Percentiles rank a stretch among this genome's conserved stretches.
These are phyloP conservation scores for Megamerina dolium DNA, from an alignment of 2,888 invertebrate species.

Conservation along the genomic window DNA sequence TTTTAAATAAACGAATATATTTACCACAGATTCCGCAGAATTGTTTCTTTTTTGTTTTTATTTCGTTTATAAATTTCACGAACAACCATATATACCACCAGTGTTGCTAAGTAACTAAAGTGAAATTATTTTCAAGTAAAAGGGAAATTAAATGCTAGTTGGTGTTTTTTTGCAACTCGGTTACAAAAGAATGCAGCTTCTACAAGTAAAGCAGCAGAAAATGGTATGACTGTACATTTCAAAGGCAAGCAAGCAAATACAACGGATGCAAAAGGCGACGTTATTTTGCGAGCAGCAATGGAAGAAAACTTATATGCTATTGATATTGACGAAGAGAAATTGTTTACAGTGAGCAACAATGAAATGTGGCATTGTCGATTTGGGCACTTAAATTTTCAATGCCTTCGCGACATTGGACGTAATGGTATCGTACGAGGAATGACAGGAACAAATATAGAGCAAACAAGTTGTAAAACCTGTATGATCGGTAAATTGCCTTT, in stretches of 20 bases:
- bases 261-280: conserved; percentile 6
- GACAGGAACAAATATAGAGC: not conserved
- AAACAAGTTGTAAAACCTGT: conserved; percentile 11
- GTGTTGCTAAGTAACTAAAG: no score
- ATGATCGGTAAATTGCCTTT: conserved; percentile 18
- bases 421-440: conserved; percentile 11
- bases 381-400: no score
- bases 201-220: conserved; percentile 17
- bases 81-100: no score
- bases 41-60: no score
- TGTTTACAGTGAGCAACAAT: conserved; percentile 8
- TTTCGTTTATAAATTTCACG: no score
- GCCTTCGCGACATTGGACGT: conserved; percentile 2
- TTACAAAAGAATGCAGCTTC: no score
- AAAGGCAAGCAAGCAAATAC: conserved; percentile 5
- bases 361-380: conserved; percentile 11
- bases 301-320: conserved; percentile 8
- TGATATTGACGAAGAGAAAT: conserved; percentile 4
- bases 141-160: no score
- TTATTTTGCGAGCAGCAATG: conserved; percentile 4
- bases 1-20: no score
- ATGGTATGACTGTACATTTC: conserved; percentile 11
- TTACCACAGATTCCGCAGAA: no score
- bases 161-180: no score
- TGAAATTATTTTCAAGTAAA: no score